Base-by-base conservation (phyloP, 1,140 invertebrate species). In the Drosophila arizonae region DNA sequence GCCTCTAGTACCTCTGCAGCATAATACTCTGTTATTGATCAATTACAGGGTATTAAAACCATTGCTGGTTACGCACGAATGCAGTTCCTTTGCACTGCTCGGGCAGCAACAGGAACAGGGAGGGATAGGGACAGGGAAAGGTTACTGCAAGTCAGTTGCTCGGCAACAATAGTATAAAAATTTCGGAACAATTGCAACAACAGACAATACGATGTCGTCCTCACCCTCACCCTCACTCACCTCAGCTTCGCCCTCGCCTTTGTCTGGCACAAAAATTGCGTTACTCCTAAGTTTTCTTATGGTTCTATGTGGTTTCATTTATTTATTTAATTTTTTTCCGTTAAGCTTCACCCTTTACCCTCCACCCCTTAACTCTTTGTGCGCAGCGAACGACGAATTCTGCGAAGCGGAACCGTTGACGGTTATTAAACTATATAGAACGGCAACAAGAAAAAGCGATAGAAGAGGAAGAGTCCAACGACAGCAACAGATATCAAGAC, bases 351-450 rank as follows among this genome's bases (percentile, higher is more conserved):
- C 41, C 28, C 4, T 6, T 24, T 6, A 6, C 41, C 28, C 1
- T 26, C 36, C 43, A 6, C 41, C 24, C 26, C 3, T 43, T 57
- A 6, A 55, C 54, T 60, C 48, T 57, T 54, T 61, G 72, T 68
- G 63, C 21, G 28, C 50, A 67, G 57, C 62, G 36, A 67, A 61
- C 68, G 77, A 73, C 77, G 77, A 55, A 76, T 80, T 68, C 64
- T 68, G 41, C 64, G 65, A 78, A 64, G 81, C 81, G 75, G 65
- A 85, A 86, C 81, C 74, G 77, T 69, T 78, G 81, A 85, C 81
- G 77, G 81, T 85, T 85, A 85, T 81, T 81, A 86, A 85, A 85
- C 77, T 80, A 74, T 72, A 71, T 75, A 61, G 66, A 65, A 71
- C 63, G 39, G 45, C 39, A 66, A 67, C 39, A 45, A 77, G 51